Evolutionary conservation across 2,113 vertebrate species (phyloP), one percentile per base, ranked within the genome.

Genomic region (Solenodon paradoxus): DNA sequence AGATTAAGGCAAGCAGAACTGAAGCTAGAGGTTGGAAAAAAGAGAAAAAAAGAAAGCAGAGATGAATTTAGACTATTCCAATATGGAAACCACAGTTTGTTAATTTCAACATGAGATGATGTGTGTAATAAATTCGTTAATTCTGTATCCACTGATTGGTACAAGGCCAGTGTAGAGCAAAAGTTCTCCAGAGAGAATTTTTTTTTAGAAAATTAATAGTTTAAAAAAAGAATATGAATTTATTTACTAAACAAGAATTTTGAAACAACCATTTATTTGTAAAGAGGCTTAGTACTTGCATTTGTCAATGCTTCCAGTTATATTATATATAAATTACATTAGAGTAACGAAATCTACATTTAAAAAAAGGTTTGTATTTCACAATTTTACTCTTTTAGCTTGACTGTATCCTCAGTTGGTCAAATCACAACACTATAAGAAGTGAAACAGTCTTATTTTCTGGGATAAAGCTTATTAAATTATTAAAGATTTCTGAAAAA

Each of bases 211-310:
- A 95, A 89, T n/a, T 32, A 94, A 16, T 19, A 38, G 32, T 49
- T 75, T 88, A 86, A 88, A 84, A n/a, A 77, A 47, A 28, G 72
- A 4, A 87, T 7, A 87, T 20, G 68, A 13, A 32, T 49, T 74
- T 89, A 82, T 69, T 90, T 82, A 91, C 53, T 87, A 75, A 80
- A 83, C 6, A 84, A 93, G 74, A 88, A n/a, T 92, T 92, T 94
- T 83, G 30, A 94, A 94, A 66, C 32, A 64, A 47, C 22, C 9
- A 84, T 30, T 85, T 75, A 53, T 72, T 92, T 85, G 13, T 72
- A 82, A 87, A 80, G 38, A 74, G 42, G 47, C 17, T 81, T 59
- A 75, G 71, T 24, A 87, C 1, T 13, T 93, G 16, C 42, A 35
- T 45, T 82, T 81, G 63, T 20, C 87, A 88, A 9, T 78, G 51